A percentile compares a stretch with the other conserved stretches of the same genome.
Evolutionary conservation across 2,797 vertebrate species (phyloP).

Genomic region (Lophotriccus pileatus): DNA sequence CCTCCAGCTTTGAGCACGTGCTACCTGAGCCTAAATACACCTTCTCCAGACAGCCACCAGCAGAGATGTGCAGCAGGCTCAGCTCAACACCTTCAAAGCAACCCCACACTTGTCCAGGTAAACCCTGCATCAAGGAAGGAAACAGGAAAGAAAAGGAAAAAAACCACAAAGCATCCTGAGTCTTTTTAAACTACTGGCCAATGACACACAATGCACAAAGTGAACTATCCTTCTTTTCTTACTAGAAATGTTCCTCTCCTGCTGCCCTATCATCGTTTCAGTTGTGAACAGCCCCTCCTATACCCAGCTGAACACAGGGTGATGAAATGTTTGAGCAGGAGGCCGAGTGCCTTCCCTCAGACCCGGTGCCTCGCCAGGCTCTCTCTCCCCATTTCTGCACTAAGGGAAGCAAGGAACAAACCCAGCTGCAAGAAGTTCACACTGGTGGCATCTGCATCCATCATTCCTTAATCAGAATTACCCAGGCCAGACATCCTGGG

Average conservation of each 20-base stretch:
- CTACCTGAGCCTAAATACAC: too few relatives aligned
- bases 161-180: not conserved
- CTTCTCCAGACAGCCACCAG: too few relatives aligned
- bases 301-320: not conserved
- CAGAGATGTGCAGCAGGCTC: too few relatives aligned
- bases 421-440: not conserved
- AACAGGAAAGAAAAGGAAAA: not conserved
- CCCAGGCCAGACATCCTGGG: not conserved
- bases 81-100: not conserved
- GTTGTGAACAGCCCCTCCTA: not conserved
- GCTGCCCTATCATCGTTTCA: not conserved
- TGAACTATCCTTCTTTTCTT: conserved; percentile 8
- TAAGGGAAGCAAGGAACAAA: not conserved
- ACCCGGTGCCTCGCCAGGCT: not conserved
- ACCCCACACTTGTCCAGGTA: not conserved
- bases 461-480: not conserved
- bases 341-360: too few relatives aligned
- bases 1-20: too few relatives aligned
- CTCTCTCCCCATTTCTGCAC: not conserved
- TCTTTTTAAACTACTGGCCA: conserved; percentile 23
- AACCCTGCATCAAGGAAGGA: not conserved
- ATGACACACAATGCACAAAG: not conserved
- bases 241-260: conserved; percentile 36
- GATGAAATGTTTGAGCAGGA: too few relatives aligned
- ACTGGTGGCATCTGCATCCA: not conserved